Conservation (phyloP, 1,140 invertebrate genomes). For the Cydia splendana region DNA sequence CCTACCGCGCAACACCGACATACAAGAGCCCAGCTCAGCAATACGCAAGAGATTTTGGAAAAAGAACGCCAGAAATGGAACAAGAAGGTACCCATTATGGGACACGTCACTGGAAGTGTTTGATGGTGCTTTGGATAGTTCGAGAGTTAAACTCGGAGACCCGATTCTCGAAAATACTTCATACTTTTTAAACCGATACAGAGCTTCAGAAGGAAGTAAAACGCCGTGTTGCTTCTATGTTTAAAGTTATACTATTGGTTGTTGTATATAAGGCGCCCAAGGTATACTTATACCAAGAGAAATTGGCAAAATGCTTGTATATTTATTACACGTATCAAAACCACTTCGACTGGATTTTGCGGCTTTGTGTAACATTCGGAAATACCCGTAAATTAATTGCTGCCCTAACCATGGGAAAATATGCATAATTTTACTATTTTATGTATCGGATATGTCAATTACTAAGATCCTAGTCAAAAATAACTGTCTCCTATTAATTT, state of each 20-base stretch:
- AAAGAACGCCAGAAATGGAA: constrained; percentile 66
- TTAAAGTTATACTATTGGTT: no score
- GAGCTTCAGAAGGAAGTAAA: not conserved
- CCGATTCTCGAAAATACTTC: not conserved
- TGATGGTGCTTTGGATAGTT: not conserved
- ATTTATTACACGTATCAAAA: not conserved
- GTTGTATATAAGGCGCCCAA: no score
- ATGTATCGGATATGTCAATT: no score
- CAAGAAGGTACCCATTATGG: constrained; percentile 53
- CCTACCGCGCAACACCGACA: constrained; percentile 7
- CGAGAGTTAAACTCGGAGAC: not conserved
- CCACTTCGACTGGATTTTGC: not conserved
- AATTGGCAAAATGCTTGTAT: no score
- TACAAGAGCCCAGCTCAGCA: constrained; percentile 46
- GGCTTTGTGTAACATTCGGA: not conserved
- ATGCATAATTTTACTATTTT: no score
- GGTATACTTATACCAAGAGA: no score
- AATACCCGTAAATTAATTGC: not conserved
- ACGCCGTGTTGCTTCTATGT: no score
- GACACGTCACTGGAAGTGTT: not conserved
- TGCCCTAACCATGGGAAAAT: no score
- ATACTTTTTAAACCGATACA: not conserved
- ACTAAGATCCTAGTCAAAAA: not conserved
- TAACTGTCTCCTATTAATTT: not conserved
- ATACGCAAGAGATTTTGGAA: constrained; percentile 73